Evolutionary conservation across 2,888 invertebrate species (phyloP).

Genomic region (Pedicia rivosa): DNA sequence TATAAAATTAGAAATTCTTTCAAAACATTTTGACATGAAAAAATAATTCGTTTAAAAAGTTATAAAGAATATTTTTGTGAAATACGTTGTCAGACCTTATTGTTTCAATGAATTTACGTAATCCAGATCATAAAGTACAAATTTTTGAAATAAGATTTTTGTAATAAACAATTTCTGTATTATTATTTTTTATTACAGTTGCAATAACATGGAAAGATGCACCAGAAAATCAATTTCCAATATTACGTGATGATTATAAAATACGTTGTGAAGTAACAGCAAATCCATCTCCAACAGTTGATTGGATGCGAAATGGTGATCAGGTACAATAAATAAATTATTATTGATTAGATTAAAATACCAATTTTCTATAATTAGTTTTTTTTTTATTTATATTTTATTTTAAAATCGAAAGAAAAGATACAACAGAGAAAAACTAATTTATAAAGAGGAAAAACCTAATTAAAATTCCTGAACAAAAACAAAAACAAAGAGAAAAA

Average conservation of each 20-base stretch:
- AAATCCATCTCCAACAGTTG: constrained; percentile 68
- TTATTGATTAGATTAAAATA: background rate
- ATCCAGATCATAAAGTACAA: too few species aligned
- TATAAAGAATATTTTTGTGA: too few species aligned
- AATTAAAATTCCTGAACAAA: background rate
- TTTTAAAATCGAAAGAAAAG: background rate
- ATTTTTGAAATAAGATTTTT: background rate
- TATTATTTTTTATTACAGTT: constrained; percentile 35
- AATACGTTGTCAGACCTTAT: too few species aligned
- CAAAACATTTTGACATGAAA: too few species aligned
- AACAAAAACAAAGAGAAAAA: too few species aligned
- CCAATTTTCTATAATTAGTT: background rate
- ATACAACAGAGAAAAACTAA: too few species aligned
- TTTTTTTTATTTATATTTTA: constrained; percentile 1
- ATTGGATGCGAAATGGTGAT: constrained; percentile 69
- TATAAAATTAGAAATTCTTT: too few species aligned
- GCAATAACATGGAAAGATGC: constrained; percentile 79
- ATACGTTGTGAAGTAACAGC: constrained; percentile 75
- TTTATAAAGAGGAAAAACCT: too few species aligned
- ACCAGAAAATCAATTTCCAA: constrained; percentile 66
- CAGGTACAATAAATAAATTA: constrained; percentile 30
- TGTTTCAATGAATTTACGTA: too few species aligned
- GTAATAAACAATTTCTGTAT: too few species aligned
- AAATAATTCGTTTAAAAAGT: too few species aligned
- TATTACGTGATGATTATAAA: constrained; percentile 55